Percentiles rank a stretch among this genome's conserved stretches.
Evolutionary conservation across 2,113 vertebrate species (phyloP).

Genomic region (Rutilus rutilus): DNA sequence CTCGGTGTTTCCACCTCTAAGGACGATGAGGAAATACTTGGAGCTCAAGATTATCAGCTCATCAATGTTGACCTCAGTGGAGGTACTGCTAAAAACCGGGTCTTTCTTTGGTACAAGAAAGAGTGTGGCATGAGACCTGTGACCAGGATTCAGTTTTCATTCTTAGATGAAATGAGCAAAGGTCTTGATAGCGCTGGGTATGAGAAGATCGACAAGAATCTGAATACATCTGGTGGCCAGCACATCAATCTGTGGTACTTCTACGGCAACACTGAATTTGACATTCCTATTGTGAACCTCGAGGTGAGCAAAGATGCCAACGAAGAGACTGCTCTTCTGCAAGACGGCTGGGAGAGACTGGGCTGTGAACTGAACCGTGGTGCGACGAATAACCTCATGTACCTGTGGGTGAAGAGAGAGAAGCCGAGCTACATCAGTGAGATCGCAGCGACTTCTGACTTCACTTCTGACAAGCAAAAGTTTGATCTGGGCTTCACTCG

Average conservation of each 20-base stretch:
- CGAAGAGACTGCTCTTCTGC: conserved; percentile 21
- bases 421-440: conserved; percentile 30
- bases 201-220: neutral
- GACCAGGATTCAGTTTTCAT: conserved; percentile 35
- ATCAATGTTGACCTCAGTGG: conserved; percentile 11
- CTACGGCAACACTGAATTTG: conserved; percentile 22
- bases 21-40: conserved; percentile 14
- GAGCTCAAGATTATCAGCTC: neutral
- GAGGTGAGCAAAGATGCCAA: neutral
- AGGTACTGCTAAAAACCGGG: neutral
- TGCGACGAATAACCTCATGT: neutral
- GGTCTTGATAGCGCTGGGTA: conserved; percentile 12
- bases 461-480: neutral
- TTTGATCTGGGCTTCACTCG: conserved; percentile 37
- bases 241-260: conserved; percentile 14
- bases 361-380: conserved; percentile 39
- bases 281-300: conserved; percentile 17
- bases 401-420: conserved; percentile 42
- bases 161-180: neutral
- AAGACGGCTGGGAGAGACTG: conserved; percentile 32
- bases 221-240: neutral
- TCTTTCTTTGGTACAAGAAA: conserved; percentile 30
- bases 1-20: conserved; percentile 1
- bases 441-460: neutral
- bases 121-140: conserved; percentile 12